Conservation (phyloP, 2,113 vertebrate genomes). For the Corythornis madagascariensis region DNA sequence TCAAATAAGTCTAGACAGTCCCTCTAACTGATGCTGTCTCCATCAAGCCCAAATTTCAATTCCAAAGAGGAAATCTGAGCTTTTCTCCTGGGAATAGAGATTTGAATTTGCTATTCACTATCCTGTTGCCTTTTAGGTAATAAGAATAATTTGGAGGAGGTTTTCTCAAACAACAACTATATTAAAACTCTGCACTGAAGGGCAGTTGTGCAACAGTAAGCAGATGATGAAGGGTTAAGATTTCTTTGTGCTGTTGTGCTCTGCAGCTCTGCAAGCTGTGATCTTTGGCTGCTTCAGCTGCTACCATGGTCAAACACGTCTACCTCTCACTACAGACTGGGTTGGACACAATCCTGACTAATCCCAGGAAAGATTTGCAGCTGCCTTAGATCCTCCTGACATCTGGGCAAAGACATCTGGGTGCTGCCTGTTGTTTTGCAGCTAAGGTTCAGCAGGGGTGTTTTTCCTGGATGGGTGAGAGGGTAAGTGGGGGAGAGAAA, state of each 20-base stretch:
- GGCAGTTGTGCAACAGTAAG: background rate
- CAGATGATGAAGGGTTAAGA: slow-evolving; percentile 15
- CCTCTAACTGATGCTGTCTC: background rate
- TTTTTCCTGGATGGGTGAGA: background rate
- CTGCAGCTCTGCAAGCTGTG: background rate
- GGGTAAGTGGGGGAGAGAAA: background rate
- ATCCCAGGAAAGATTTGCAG: background rate
- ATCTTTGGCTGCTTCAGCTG: slow-evolving; percentile 11
- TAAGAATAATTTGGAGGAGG: background rate
- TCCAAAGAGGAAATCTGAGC: background rate
- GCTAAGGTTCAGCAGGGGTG: background rate
- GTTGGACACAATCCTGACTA: background rate
- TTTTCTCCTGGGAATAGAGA: background rate
- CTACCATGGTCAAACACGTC: background rate
- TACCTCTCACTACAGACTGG: background rate
- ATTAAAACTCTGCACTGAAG: background rate
- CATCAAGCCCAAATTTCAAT: background rate
- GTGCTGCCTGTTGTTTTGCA: background rate
- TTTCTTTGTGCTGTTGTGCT: background rate
- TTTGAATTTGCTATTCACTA: background rate
- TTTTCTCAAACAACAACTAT: background rate
- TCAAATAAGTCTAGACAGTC: background rate
- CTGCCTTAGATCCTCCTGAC: background rate
- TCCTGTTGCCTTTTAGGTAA: background rate
- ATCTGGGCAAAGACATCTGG: background rate